Evolutionary conservation across 53 echinoderm and acorn worm genomes (phyloP).

Genomic region (Pentamera pediparva): DNA sequence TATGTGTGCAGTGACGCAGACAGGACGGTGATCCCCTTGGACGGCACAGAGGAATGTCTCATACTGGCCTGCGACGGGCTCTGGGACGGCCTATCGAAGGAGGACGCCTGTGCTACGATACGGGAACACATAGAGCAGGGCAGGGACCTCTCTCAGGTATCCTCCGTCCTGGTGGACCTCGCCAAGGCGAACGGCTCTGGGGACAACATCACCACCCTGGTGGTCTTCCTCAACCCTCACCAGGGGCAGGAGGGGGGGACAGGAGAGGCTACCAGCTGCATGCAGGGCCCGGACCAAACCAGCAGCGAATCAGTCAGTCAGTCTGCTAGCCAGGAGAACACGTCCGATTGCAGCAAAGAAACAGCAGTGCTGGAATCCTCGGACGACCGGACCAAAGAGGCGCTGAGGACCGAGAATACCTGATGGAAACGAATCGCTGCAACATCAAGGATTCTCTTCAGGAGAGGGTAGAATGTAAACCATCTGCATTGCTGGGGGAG

Average conservation of each 20-base stretch:
- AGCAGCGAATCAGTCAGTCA: too few species aligned
- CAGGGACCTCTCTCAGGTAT: constrained; percentile 50
- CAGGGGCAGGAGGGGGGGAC: background rate
- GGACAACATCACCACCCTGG: constrained; percentile 90
- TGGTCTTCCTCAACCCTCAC: constrained; percentile 79
- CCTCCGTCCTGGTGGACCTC: constrained; percentile 68
- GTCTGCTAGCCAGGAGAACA: too few species aligned
- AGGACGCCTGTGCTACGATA: constrained; percentile 60
- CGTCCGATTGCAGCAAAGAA: too few species aligned
- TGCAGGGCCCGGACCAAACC: too few species aligned
- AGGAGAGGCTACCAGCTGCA: too few species aligned
- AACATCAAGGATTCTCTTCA: too few species aligned
- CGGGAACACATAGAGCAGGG: constrained; percentile 63
- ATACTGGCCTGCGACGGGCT: constrained; percentile 96
- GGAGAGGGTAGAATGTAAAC: too few species aligned
- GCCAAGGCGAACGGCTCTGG: constrained; percentile 77
- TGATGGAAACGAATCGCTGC: too few species aligned
- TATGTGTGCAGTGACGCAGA: constrained; percentile 87
- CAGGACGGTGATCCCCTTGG: constrained; percentile 58
- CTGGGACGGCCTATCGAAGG: constrained; percentile 71
- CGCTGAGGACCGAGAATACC: too few species aligned
- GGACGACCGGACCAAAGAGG: too few species aligned
- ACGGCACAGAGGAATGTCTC: constrained; percentile 86
- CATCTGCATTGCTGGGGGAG: too few species aligned
- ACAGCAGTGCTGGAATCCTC: too few species aligned